Conservation (phyloP, 2,888 invertebrate genomes). For the Platycheirus rosarum region DNA sequence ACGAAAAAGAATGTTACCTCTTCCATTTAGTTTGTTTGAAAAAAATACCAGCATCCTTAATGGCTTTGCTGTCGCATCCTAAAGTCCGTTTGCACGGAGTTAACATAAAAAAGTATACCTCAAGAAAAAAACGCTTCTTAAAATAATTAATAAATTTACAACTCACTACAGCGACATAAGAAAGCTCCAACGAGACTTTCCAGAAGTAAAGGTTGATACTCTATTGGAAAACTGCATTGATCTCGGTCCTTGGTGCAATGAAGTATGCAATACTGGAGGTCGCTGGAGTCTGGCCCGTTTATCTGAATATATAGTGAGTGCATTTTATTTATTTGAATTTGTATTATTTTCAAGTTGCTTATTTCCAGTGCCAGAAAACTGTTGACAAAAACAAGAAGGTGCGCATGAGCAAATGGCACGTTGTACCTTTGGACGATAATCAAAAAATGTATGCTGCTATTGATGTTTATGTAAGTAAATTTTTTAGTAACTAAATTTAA, state of each 20-base stretch:
- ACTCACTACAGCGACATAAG: slow-evolving; percentile 85
- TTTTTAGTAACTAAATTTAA: too few species aligned
- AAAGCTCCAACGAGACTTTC: slow-evolving; percentile 86
- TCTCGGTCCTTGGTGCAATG: slow-evolving; percentile 84
- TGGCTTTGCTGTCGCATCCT: slow-evolving; percentile 84
- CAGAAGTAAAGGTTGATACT: slow-evolving; percentile 83
- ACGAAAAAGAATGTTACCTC: slow-evolving; percentile 84
- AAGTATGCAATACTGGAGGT: slow-evolving; percentile 83
- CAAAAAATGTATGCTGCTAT: slow-evolving; percentile 86
- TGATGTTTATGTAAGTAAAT: slow-evolving; percentile 87
- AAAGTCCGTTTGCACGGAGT: slow-evolving; percentile 86
- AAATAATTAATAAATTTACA: slow-evolving; percentile 73
- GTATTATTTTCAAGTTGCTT: slow-evolving; percentile 18
- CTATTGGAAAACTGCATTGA: slow-evolving; percentile 85
- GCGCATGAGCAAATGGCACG: slow-evolving; percentile 85
- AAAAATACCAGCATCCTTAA: slow-evolving; percentile 84
- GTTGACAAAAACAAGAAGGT: slow-evolving; percentile 85
- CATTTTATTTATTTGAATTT: not conserved
- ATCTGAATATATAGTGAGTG: slow-evolving; percentile 83
- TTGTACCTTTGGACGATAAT: slow-evolving; percentile 83
- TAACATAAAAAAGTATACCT: slow-evolving; percentile 86
- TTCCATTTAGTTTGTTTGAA: slow-evolving; percentile 84
- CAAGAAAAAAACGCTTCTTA: not conserved
- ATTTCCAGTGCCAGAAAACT: slow-evolving; percentile 83
- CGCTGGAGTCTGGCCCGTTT: slow-evolving; percentile 86